Evolutionary conservation across 2,797 vertebrate species (phyloP).

Genomic region (Xiphophorus birchmanni): DNA sequence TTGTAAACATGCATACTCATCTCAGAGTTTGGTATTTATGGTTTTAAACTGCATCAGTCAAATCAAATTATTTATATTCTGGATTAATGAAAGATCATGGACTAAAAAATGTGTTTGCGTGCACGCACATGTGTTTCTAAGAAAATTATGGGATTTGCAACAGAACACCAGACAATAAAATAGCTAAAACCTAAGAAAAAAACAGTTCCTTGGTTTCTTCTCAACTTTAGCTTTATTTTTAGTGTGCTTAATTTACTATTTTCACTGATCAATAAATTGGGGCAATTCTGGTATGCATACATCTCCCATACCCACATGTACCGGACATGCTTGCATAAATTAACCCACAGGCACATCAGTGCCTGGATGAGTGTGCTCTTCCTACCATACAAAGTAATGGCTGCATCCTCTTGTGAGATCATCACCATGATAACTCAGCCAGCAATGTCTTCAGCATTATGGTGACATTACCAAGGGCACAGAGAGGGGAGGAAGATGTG

Average conservation of each 20-base stretch:
- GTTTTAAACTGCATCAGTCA: slow-evolving; percentile 59
- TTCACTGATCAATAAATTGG: not conserved
- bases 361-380: not conserved
- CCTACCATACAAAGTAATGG: slow-evolving; percentile 10
- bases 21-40: slow-evolving; percentile 48
- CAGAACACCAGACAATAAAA: slow-evolving; percentile 39
- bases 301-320: not conserved
- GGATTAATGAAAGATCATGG: slow-evolving; percentile 63
- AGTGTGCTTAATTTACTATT: slow-evolving; percentile 18
- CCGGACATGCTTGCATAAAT: not conserved
- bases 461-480: slow-evolving; percentile 66
- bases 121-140: not conserved
- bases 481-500: slow-evolving; percentile 3
- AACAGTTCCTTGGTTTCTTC: slow-evolving; percentile 28
- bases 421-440: slow-evolving; percentile 53
- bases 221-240: slow-evolving; percentile 29
- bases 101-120: slow-evolving; percentile 31
- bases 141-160: slow-evolving; percentile 54
- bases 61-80: slow-evolving; percentile 64
- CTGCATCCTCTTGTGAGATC: slow-evolving; percentile 31
- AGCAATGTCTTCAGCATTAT: slow-evolving; percentile 40
- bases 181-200: not conserved
- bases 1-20: slow-evolving; percentile 34
- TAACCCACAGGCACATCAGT: not conserved
- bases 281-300: not conserved